These are phyloP conservation scores for Esox lucius DNA, from an alignment of 2,797 vertebrate species.

Conservation along the genomic window DNA sequence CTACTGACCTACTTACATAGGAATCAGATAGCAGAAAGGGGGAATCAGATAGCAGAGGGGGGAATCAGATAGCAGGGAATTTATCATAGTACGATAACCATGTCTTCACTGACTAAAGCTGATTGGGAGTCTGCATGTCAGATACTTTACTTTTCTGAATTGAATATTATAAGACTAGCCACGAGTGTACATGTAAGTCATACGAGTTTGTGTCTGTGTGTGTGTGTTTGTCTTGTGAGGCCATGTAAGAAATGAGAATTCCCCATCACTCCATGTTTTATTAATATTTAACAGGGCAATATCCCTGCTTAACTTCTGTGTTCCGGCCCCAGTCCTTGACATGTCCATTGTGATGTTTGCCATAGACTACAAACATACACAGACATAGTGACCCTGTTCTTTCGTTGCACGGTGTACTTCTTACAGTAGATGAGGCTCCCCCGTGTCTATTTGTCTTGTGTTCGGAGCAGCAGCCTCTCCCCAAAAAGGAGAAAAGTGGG, in stretches of 20 bases:
- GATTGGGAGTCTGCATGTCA: not conserved
- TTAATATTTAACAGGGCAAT: slow-evolving; percentile 6
- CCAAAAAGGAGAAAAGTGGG: not conserved
- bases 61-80: not conserved
- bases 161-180: not conserved
- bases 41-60: not conserved
- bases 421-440: not conserved
- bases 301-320: not conserved
- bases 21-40: not conserved
- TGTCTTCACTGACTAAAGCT: not conserved
- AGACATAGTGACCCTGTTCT: too few species aligned
- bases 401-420: not conserved
- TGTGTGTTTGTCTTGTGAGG: not conserved
- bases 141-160: not conserved
- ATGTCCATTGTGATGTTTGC: not conserved
- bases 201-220: slow-evolving; percentile 10
- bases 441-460: slow-evolving; percentile 7
- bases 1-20: not conserved
- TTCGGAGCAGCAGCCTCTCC: not conserved
- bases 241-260: not conserved
- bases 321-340: not conserved
- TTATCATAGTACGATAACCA: not conserved
- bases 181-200: too few species aligned
- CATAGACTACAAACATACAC: too few species aligned
- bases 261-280: not conserved